Percentiles rank a stretch among this genome's conserved stretches.
Evolutionary conservation across 92 coral and sea anemone species (phyloP).

Genomic region (Palythoa grandis): DNA sequence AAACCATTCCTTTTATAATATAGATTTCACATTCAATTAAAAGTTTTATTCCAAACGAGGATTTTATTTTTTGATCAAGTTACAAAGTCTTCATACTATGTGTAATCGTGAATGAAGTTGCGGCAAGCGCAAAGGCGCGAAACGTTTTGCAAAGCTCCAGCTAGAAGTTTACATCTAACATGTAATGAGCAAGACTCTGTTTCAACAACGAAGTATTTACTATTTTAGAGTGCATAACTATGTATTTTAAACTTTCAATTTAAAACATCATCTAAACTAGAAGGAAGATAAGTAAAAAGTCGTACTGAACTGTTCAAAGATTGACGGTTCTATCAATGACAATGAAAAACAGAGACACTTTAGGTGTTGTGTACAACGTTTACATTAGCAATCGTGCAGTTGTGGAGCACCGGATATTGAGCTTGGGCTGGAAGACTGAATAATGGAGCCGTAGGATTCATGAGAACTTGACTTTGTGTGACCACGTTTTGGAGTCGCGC

Average conservation of each 20-base stretch:
- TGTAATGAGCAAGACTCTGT: neutral
- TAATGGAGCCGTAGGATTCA: neutral
- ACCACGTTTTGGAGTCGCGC: neutral
- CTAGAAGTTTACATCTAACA: neutral
- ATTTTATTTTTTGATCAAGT: neutral
- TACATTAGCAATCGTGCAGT: too few relatives aligned
- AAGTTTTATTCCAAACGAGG: too few relatives aligned
- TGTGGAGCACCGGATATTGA: too few relatives aligned
- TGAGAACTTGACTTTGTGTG: neutral
- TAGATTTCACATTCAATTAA: too few relatives aligned
- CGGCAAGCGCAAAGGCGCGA: constrained; percentile 4
- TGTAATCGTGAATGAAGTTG: constrained; percentile 8
- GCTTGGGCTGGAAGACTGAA: too few relatives aligned
- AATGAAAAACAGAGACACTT: too few relatives aligned
- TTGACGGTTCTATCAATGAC: too few relatives aligned
- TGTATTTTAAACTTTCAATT: neutral
- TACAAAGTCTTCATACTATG: neutral
- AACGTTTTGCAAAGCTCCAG: neutral
- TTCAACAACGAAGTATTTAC: neutral
- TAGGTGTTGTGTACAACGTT: too few relatives aligned
- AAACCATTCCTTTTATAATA: too few relatives aligned
- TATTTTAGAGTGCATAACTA: neutral
- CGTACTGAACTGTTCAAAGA: neutral
- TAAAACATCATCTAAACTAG: neutral
- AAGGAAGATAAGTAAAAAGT: neutral